Conservation (phyloP, 2,113 vertebrate genomes). For the Heterotilapia buettikoferi region DNA sequence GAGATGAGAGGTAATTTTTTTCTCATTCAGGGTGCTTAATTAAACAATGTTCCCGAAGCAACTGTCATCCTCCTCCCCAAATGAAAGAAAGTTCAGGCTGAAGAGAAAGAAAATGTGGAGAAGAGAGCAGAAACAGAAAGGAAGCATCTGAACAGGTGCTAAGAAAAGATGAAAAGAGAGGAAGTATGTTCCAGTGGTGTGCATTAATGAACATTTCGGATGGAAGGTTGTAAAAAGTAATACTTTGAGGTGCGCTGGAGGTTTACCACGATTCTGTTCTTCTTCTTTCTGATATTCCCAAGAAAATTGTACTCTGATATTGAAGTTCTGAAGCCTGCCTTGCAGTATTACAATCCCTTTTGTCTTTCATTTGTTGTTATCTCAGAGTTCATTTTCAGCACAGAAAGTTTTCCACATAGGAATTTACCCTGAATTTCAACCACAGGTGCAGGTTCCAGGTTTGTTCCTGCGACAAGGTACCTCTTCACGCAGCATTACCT, state of each 20-base stretch:
- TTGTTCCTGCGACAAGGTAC: background rate
- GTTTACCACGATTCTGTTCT: background rate
- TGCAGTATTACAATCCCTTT: background rate
- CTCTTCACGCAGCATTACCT: background rate
- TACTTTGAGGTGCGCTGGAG: background rate
- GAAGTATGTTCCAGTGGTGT: background rate
- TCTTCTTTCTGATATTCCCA: background rate
- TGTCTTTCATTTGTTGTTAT: background rate
- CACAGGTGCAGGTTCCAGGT: background rate
- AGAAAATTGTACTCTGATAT: background rate
- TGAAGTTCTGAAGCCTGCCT: background rate
- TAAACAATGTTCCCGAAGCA: constrained; percentile 31
- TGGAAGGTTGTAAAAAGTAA: background rate
- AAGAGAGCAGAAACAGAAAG: background rate
- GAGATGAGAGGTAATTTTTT: constrained; percentile 17
- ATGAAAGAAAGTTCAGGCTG: background rate
- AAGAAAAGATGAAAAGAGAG: background rate
- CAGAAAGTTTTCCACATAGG: background rate
- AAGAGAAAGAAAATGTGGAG: background rate
- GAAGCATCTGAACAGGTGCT: background rate
- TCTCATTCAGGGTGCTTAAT: constrained; percentile 34
- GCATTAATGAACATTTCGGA: background rate
- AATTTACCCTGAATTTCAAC: background rate
- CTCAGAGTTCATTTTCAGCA: background rate
- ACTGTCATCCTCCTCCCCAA: background rate